Base-by-base conservation (phyloP, 2,888 invertebrate species). In the Drosophila borealis region DNA sequence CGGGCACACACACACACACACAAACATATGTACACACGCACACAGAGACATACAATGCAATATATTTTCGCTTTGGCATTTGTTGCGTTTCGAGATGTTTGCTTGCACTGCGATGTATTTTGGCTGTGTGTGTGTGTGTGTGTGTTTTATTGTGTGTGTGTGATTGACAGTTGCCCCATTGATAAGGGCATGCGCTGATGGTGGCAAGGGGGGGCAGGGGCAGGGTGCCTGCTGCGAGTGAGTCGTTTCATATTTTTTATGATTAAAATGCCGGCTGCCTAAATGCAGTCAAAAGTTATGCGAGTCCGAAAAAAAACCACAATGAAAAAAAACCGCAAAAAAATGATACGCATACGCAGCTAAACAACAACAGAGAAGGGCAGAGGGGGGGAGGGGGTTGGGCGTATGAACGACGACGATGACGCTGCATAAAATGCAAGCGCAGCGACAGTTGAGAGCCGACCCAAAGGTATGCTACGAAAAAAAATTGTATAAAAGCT, bases 381-480 rank as follows among this genome's bases (percentile, higher is more conserved):
- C 17, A 25, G 29, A 9, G 13, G 36, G n/a, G 45, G 34, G 33
- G 29, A 8, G 13, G 39, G n/a, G 45, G 34, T n/a, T n/a, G n/a
- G 45, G 25, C 8, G 29, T 8, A 8, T 49, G 39, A 60, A 44
- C 45, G 57, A 21, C 37, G 59, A 45, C 42, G 60, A 65, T 66
- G 79, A 66, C 61, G 72, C 46, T 62, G 74, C 66, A 67, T 57
- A 74, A 80, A 79, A 71, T 76, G 77, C 73, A 78, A 73, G 80
- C 76, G 59, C 70, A 76, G 82, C 83, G 76, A 65, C 76, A 67
- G 66, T 79, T 64, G 62, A 73, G 70, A 67, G 59, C 48, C 67
- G 54, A 84, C 82, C 83, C 77, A 88, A 83, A 87, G 83, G 85
- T 83, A 83, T 84, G 85, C 85, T 62, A 84, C 66, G 64, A 84